Evolutionary conservation across 2,113 vertebrate genomes (phyloP), one percentile per base, ranked within the genome.

Genomic region (Loxodonta africana): DNA sequence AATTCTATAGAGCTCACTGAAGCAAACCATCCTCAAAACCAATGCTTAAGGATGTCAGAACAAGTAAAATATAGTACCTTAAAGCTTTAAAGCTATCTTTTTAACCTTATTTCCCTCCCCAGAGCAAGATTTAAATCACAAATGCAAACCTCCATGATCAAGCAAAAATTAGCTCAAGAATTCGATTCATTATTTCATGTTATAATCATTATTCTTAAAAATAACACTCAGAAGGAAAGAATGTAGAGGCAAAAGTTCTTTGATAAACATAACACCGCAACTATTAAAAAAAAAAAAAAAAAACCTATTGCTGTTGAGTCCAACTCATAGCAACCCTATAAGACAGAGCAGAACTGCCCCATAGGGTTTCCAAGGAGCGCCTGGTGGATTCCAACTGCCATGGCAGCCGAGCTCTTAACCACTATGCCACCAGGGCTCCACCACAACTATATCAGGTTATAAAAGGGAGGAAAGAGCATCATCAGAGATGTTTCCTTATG

Each of bases 191-290:
- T 84, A 26, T 80, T 91, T 91, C 9, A 10, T n/a, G n/a, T 94
- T 93, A 93, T 62, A 90, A 96, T 88, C 67, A 89, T 84, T 85
- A 41, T n/a, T 93, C 7, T 80, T 95, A 93, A 93, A 94, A 88
- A 93, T 37, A 91, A 69, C 11, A 83, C 26, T 67, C 26, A 83
- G 63, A 92, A 86, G 51, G 15, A 82, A 85, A 93, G 65, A 93
- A 83, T 53, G 4, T 25, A 82, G 11, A n/a, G 23, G 46, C 25
- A 89, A 91, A 94, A 96, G 21, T 74, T 94, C n/a, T 87, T 83
- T 88, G 62, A 90, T 69, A 96, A 97, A 94, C 11, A 44, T 51
- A 90, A 30, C 21, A 91, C 53, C 53, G 15, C 53, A 57, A 57
- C 12, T 57, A 57, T 48, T 48, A 15, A 57, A 57, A 57, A 15